Base-by-base conservation (phyloP, 2,113 vertebrate species). In the Nothoprocta pentlandii region DNA sequence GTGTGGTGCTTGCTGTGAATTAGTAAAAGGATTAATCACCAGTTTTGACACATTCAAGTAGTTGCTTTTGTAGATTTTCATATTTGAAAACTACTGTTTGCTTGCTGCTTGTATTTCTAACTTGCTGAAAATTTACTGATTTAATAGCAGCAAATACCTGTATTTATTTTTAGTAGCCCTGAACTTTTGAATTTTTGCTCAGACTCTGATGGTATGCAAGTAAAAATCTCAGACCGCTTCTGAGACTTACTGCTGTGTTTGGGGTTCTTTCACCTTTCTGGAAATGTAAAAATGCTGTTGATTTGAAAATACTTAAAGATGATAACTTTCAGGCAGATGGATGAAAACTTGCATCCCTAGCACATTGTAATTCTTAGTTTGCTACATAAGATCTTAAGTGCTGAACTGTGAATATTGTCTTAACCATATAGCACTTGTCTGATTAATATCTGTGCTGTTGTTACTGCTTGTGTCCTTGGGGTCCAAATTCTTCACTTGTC, bases 1-100 rank as follows among this genome's bases (percentile, higher is more conserved):
- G 95, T 96, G 96, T 90, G 80, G 77, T 91, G 74, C 68, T 88
- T 36, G 41, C 39, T 66, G 46, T 10, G 81, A 71, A 84, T 28
- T 81, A 51, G 82, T 79, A 8, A 63, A 74, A 75, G 79, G 62
- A 80, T 85, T 81, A 80, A 68, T 91, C 0, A 0, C 30, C 20
- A 41, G 41, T 49, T 86, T 92, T 90, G 64, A 34, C 16, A 9
- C 34, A 77, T 58, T 74, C 42, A 51, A 0, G 39, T 39, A 9
- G 76, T 36, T 67, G 44, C 44, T 84, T 39, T 80, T 87, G 41
- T 84, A 49, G 41, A 39, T 39, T 79, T 90, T 79, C 76, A 87
- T 69, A 28, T 46, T 88, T 86, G 6, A 6, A 71, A 93, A 54
- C 26, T 83, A 68, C 83, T 3, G 1, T 79, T 87, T 75, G 78